Evolutionary conservation across 2,113 vertebrate genomes (phyloP).

Genomic region (Porphyrio hochstetteri): DNA sequence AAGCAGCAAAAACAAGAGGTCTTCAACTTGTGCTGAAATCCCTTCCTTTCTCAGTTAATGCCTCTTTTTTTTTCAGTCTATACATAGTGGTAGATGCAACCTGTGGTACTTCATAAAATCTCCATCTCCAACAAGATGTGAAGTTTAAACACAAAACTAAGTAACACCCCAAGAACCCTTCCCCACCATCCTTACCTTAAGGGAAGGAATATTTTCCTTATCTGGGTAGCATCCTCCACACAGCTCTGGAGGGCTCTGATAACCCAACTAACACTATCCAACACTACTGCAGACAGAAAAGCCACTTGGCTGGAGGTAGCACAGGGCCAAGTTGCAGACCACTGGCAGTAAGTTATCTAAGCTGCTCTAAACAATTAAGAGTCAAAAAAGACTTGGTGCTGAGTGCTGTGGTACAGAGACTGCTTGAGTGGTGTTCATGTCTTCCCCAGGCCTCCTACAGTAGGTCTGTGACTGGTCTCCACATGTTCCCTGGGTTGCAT

Average conservation of each 20-base stretch:
- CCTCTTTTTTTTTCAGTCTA: not conserved
- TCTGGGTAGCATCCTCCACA: not conserved
- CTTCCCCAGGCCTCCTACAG: not conserved
- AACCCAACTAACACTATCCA: not conserved
- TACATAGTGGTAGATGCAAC: not conserved
- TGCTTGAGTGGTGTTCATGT: not conserved
- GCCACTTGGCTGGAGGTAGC: not conserved
- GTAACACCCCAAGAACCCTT: not conserved
- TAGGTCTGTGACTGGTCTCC: not conserved
- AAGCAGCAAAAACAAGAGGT: not conserved
- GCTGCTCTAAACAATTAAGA: not conserved
- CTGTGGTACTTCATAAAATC: not conserved
- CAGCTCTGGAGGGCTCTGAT: not conserved
- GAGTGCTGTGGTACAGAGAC: not conserved
- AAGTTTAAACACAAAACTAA: not conserved
- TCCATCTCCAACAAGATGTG: not conserved
- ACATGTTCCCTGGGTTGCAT: not conserved
- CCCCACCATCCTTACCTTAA: not conserved
- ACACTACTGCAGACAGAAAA: not conserved
- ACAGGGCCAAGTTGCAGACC: not conserved
- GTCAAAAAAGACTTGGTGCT: not conserved
- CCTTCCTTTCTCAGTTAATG: not conserved
- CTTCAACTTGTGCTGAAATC: not conserved
- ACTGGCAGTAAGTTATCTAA: not conserved
- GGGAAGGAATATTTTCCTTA: not conserved